A percentile compares a stretch with the other conserved stretches of the same genome.
phyloP scores from a whole-genome alignment of 2,797 vertebrate species.

The Podargus strigoides region DNA sequence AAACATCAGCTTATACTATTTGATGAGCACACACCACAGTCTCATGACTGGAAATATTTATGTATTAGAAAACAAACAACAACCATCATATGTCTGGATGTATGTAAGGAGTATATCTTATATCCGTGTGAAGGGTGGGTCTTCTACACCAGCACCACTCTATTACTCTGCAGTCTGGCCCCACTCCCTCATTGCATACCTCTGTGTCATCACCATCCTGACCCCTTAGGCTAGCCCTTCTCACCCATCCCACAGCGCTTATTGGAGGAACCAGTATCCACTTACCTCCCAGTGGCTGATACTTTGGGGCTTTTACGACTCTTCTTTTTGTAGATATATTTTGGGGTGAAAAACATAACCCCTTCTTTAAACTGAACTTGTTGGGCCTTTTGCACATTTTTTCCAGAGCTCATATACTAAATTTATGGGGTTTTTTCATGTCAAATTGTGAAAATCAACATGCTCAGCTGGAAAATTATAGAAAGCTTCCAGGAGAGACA shows the following conservation, averaged over 20 bases:
- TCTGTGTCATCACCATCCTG: neutral
- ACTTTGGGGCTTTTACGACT: neutral
- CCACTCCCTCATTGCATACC: neutral
- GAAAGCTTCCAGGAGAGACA: neutral
- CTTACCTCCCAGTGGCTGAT: neutral
- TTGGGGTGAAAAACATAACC: neutral
- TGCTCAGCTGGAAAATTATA: neutral
- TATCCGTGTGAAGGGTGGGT: neutral
- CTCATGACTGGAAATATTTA: neutral
- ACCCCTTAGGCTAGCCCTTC: neutral
- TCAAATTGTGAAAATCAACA: neutral
- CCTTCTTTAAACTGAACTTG: neutral
- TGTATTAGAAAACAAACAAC: neutral
- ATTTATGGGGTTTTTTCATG: neutral
- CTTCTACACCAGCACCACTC: neutral
- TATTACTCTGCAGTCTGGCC: neutral
- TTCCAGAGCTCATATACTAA: neutral
- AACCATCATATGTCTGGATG: accelerated
- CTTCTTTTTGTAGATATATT: neutral
- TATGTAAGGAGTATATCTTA: neutral
- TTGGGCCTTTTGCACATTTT: neutral
- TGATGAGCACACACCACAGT: neutral
- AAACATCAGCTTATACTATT: neutral
- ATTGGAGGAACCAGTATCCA: neutral
- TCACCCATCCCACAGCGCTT: neutral